phyloP scores from a whole-genome alignment of 2,888 invertebrate species.

The Vesta saturnalis region DNA sequence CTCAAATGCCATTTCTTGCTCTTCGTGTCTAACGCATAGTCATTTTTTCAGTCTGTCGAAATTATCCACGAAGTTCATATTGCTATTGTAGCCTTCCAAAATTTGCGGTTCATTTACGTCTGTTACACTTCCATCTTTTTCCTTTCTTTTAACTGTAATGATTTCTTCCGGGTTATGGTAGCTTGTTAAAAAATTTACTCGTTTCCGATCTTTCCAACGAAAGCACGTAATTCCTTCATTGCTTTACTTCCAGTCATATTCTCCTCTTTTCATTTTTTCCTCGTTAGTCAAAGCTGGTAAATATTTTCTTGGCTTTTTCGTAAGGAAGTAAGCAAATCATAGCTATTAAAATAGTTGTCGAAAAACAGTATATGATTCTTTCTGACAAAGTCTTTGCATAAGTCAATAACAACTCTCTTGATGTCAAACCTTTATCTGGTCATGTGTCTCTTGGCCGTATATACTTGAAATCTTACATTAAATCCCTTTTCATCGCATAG shows the following conservation, averaged over 20 bases:
- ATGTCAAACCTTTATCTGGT: too few species aligned
- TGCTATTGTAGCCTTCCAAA: background rate
- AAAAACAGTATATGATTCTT: background rate
- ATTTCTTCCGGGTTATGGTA: background rate
- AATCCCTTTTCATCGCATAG: background rate
- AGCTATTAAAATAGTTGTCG: background rate
- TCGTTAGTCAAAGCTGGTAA: too few species aligned
- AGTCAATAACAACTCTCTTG: too few species aligned
- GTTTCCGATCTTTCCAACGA: background rate
- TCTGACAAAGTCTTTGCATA: too few species aligned
- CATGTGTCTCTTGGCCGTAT: background rate
- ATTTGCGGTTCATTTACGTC: background rate
- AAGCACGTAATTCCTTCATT: background rate
- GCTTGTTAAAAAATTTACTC: background rate
- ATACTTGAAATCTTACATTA: background rate
- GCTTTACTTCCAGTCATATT: too few species aligned
- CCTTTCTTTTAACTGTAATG: background rate
- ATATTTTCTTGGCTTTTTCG: too few species aligned
- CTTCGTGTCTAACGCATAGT: background rate
- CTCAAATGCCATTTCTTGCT: background rate
- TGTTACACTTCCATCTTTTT: too few species aligned
- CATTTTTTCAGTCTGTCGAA: background rate
- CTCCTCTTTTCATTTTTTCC: too few species aligned
- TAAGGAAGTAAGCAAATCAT: background rate
- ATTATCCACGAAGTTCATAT: background rate